Percentiles rank a stretch among this genome's conserved stretches.
These are phyloP conservation scores for Podabrus alpinus DNA, from an alignment of 2,888 invertebrate species.

Conservation along the genomic window DNA sequence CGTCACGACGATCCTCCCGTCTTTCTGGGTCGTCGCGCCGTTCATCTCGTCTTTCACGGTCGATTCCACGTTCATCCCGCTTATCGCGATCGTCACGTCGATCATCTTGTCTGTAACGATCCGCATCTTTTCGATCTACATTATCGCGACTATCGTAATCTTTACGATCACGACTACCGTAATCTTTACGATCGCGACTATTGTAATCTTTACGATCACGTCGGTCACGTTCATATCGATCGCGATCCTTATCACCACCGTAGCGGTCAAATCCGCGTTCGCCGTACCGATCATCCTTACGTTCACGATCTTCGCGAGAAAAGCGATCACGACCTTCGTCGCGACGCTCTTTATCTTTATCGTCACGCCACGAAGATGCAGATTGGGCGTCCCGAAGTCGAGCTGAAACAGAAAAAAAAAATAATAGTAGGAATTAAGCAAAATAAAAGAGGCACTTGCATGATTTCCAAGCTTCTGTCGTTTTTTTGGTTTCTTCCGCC, in stretches of 20 bases:
- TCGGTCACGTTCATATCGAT: constrained; percentile 26
- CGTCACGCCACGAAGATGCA: constrained; percentile 9
- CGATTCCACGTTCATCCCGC: constrained; percentile 23
- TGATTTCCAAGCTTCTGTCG: constrained; percentile 43
- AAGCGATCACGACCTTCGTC: background rate
- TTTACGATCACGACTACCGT: constrained; percentile 24
- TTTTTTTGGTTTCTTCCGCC: constrained; percentile 35
- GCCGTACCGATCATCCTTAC: constrained; percentile 10
- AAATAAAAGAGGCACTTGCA: constrained; percentile 32
- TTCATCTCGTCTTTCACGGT: constrained; percentile 20
- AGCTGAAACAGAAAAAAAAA: constrained; percentile 16
- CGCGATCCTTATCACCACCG: constrained; percentile 28
- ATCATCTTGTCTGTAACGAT: constrained; percentile 28
- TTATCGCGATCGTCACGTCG: constrained; percentile 29
- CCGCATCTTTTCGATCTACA: constrained; percentile 3
- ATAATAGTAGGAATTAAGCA: background rate
- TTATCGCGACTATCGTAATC: constrained; percentile 20
- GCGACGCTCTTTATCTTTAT: background rate
- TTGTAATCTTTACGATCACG: constrained; percentile 21
- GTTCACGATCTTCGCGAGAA: constrained; percentile 16
- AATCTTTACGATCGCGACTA: background rate
- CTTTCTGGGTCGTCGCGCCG: constrained; percentile 17
- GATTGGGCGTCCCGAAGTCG: constrained; percentile 27
- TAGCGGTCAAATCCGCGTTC: constrained; percentile 28
- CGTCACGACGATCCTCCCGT: constrained; percentile 22